Conservation (phyloP, 2,888 invertebrate species). For the Baccha elongata region DNA sequence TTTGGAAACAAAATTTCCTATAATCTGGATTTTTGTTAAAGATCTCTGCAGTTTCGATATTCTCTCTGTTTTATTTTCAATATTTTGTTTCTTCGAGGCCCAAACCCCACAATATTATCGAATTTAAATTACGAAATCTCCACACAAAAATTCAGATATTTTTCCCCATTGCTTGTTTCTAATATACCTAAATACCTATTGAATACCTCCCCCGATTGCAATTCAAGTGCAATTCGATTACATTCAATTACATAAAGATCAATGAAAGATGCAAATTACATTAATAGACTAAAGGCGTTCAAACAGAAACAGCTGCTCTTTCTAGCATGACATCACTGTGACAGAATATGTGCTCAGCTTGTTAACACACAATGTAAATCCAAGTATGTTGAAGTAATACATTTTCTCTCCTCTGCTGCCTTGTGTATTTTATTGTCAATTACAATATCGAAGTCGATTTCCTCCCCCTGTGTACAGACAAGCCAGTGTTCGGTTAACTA, state of each 20-base stretch:
- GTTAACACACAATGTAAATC: slow-evolving; percentile 16
- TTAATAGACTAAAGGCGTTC: slow-evolving; percentile 16
- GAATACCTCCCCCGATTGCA: not conserved
- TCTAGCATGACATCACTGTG: slow-evolving; percentile 33
- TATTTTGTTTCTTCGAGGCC: too few species aligned
- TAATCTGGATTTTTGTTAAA: too few species aligned
- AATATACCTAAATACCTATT: not conserved
- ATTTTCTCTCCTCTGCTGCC: not conserved
- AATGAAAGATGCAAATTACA: slow-evolving; percentile 23
- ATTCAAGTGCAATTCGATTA: slow-evolving; percentile 38
- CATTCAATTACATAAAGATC: not conserved
- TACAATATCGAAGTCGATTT: slow-evolving; percentile 18
- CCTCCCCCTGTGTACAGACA: not conserved
- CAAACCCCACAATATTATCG: too few species aligned
- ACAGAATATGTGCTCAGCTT: slow-evolving; percentile 19
- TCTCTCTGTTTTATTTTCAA: too few species aligned
- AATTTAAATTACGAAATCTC: too few species aligned
- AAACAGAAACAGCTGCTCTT: slow-evolving; percentile 34
- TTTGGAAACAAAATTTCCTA: too few species aligned
- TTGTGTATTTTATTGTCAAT: slow-evolving; percentile 12
- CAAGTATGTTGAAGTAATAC: slow-evolving; percentile 9
- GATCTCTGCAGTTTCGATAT: too few species aligned
- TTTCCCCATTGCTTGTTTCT: too few species aligned
- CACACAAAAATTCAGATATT: too few species aligned
- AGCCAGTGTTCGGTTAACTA: not conserved